Evolutionary conservation across 92 coral and sea anemone species (phyloP).

Genomic region (Desmophyllum pertusum): DNA sequence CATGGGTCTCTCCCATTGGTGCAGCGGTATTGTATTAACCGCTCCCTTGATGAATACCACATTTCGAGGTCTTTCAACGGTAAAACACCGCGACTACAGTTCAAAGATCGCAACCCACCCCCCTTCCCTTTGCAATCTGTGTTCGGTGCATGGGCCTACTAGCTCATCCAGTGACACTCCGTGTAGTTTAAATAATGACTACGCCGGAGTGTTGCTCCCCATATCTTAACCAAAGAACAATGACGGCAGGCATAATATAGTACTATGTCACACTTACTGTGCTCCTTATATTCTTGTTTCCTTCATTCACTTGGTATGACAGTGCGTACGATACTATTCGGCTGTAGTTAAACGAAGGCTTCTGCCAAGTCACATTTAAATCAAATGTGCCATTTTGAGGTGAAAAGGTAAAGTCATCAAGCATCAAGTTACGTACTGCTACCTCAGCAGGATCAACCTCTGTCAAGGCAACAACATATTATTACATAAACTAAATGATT

Average conservation of each 20-base stretch:
- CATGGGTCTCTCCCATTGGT: too few species aligned
- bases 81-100: too few species aligned
- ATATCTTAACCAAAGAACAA: too few species aligned
- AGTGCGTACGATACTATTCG: not conserved
- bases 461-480: not conserved
- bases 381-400: slow-evolving; percentile 13
- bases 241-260: too few species aligned
- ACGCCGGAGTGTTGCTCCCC: too few species aligned
- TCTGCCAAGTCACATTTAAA: slow-evolving; percentile 52
- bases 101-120: too few species aligned
- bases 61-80: too few species aligned
- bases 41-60: too few species aligned
- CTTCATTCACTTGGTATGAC: slow-evolving; percentile 16
- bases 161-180: too few species aligned
- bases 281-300: not conserved
- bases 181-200: not conserved
- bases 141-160: too few species aligned
- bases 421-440: slow-evolving; percentile 10
- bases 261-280: slow-evolving; percentile 8
- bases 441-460: slow-evolving; percentile 11
- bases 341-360: slow-evolving; percentile 61
- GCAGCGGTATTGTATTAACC: too few species aligned
- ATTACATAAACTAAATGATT: not conserved
- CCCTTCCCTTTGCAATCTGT: too few species aligned
- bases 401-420: not conserved